Percentiles rank a stretch among this genome's conserved stretches.
Conservation (phyloP, 2,888 invertebrate species). For the Lithophane leautieri region DNA sequence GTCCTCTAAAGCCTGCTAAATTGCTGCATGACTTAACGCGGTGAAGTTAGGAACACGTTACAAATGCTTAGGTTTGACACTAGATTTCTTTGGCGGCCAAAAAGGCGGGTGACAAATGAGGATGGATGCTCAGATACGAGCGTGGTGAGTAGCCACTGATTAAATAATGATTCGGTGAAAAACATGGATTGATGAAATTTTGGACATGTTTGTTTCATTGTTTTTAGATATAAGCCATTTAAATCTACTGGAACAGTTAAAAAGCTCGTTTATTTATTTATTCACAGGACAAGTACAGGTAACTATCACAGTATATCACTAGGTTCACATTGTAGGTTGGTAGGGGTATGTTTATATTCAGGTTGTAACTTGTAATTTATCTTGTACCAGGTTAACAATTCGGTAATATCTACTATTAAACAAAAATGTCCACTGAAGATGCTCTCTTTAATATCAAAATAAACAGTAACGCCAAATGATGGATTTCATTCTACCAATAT, state of each 20-base stretch:
- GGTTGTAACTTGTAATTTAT: neutral
- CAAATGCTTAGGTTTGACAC: constrained; percentile 49
- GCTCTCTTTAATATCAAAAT: neutral
- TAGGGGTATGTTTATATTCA: neutral
- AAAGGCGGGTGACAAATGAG: constrained; percentile 55
- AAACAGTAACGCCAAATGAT: neutral
- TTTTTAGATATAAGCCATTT: neutral
- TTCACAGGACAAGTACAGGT: too few relatives aligned
- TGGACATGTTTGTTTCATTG: constrained; percentile 6
- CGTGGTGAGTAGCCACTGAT: constrained; percentile 30
- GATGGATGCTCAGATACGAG: constrained; percentile 45
- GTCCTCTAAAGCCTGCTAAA: constrained; percentile 33
- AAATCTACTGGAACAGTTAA: neutral
- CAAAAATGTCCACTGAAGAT: neutral
- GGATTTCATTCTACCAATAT: neutral
- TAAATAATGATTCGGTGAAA: constrained; percentile 44
- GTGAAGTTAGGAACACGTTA: constrained; percentile 40
- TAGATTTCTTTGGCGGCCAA: constrained; percentile 44
- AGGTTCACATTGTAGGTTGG: too few relatives aligned
- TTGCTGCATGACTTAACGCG: constrained; percentile 29
- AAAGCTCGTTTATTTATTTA: neutral
- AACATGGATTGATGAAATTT: constrained; percentile 3
- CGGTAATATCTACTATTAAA: neutral
- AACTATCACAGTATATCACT: too few relatives aligned
- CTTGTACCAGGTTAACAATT: neutral